Conservation (phyloP, 2,797 vertebrate genomes). For the Pangasius djambal region DNA sequence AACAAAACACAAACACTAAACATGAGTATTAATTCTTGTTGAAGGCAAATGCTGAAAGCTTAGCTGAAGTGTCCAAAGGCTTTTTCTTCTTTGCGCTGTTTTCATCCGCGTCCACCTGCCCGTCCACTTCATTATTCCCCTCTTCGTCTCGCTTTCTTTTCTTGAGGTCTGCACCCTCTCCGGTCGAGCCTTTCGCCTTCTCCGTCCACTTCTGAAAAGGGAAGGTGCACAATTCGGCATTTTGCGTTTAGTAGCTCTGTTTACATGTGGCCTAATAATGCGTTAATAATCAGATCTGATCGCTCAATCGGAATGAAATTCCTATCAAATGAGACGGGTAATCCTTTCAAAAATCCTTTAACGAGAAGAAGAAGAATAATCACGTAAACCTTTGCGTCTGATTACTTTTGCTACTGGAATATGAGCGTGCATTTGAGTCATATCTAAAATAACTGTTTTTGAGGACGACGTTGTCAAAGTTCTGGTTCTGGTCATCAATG, state of each 20-base stretch:
- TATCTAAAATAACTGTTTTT: too few species aligned
- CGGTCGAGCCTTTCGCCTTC: constrained; percentile 77
- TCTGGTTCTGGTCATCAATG: neutral
- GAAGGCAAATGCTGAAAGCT: constrained; percentile 89
- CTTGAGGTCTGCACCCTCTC: constrained; percentile 74
- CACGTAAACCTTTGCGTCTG: neutral
- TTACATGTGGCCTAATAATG: neutral
- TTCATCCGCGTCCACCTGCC: constrained; percentile 64
- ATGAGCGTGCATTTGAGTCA: too few species aligned
- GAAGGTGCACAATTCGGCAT: constrained; percentile 2
- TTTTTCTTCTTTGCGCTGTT: constrained; percentile 81
- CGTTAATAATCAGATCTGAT: neutral
- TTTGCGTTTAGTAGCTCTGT: neutral
- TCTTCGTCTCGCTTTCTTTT: constrained; percentile 80
- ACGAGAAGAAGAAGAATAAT: neutral
- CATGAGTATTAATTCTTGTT: constrained; percentile 71
- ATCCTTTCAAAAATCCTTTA: neutral
- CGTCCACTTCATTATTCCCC: constrained; percentile 54
- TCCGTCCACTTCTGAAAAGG: constrained; percentile 83
- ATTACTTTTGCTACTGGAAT: too few species aligned
- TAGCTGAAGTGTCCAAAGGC: constrained; percentile 72
- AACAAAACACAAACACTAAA: neutral
- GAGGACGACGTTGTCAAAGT: too few species aligned
- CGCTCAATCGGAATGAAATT: neutral
- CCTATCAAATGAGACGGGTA: neutral